Evolutionary conservation across 1,140 invertebrate species (phyloP).

Genomic region (Aphelenchoides avenae): DNA sequence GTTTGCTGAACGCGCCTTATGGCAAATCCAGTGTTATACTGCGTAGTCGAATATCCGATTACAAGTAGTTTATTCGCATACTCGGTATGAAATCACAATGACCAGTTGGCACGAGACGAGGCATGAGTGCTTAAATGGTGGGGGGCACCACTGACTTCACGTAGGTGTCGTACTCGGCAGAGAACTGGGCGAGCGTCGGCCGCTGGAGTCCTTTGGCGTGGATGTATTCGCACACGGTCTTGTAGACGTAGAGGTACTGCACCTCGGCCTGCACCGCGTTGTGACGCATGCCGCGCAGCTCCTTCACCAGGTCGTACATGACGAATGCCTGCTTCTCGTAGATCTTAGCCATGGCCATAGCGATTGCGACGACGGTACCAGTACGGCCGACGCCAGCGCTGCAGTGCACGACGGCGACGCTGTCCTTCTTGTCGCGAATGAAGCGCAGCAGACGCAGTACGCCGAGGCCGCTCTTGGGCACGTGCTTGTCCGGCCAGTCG

Average conservation of each 20-base stretch:
- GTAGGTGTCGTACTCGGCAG: neutral
- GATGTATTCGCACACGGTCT: conserved; percentile 19
- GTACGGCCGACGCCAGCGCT: conserved; percentile 22
- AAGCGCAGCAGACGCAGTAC: conserved; percentile 10
- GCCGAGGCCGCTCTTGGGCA: conserved; percentile 21
- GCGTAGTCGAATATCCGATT: too few relatives aligned
- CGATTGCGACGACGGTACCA: conserved; percentile 16
- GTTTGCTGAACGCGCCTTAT: too few relatives aligned
- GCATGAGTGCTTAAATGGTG: too few relatives aligned
- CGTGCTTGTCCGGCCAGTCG: conserved; percentile 5
- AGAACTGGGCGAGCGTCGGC: neutral
- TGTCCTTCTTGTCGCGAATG: conserved; percentile 12
- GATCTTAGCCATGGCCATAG: neutral
- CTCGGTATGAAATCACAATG: too few relatives aligned
- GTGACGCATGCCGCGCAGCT: conserved; percentile 9
- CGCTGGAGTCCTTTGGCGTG: too few relatives aligned
- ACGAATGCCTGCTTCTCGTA: neutral
- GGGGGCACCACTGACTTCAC: neutral
- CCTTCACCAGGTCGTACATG: conserved; percentile 17
- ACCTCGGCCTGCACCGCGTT: conserved; percentile 16
- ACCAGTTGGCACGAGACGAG: too few relatives aligned
- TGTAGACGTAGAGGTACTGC: conserved; percentile 24
- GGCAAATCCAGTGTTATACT: too few relatives aligned
- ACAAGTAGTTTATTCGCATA: too few relatives aligned
- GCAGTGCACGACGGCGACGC: conserved; percentile 15